Base-by-base conservation (phyloP, 2,113 vertebrate genomes). In the Ursus arctos region DNA sequence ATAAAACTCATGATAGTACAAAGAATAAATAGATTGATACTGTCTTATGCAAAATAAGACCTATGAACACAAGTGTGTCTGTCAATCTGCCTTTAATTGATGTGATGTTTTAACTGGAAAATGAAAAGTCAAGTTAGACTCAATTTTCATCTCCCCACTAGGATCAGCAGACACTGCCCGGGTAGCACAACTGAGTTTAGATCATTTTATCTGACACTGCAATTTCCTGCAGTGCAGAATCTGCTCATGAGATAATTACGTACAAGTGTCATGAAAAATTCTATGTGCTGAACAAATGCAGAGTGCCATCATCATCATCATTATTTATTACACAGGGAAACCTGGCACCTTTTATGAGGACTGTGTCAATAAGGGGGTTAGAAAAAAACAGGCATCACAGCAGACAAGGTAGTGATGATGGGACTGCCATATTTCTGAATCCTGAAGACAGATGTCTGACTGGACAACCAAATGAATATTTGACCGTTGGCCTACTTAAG, bases 151-250 rank as follows among this genome's bases (percentile, higher is more conserved):
- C 59, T 61, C 19, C 28, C 22, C 10, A 28, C 31, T 93, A 47
- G 72, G 94, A 71, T 65, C 55, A 53, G 9, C 26, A 26, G 65
- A 74, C 3, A 22, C 12, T 28, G 31, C 33, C 33, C 53, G 94
- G 6, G 61, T 4, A 22, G 18, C 28, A 72, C 18, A 92, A 91
- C 12, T 63, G 67, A 88, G 82, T 14, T 79, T 14, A 65, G 65
- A 84, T 90, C 88, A 97, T 65, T 96, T 91, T 28, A 61, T 47
- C 3, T 40, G 36, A 88, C 74, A 8, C 61, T n/a, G 47, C 1
- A 89, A 96, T 69, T 36, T 21, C 19, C 67, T 69, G 33, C 33
- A 69, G 33, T 19, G n/a, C 63, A 85, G 72, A 92, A 82, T 96
- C 82, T 91, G 12, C 53, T 47, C n/a, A 59, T 65, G 67, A 96